Evolutionary conservation across 2,888 invertebrate genomes (phyloP).

Genomic region (Melanargia galathea): DNA sequence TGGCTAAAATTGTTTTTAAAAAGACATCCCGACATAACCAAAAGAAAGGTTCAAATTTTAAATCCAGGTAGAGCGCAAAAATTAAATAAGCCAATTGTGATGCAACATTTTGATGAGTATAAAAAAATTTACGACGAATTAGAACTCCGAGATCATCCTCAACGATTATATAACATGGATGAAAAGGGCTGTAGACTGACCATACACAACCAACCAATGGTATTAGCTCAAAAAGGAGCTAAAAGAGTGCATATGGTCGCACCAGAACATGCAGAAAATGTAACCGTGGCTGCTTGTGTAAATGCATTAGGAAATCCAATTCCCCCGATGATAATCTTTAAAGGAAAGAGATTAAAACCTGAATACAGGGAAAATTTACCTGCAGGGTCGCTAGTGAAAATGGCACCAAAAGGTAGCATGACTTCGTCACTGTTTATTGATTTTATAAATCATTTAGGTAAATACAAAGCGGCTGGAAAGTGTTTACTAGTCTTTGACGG

Average conservation of each 20-base stretch:
- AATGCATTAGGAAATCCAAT: neutral
- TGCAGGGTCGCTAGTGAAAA: neutral
- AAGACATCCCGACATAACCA: neutral
- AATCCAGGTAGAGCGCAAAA: neutral
- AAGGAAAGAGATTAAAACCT: neutral
- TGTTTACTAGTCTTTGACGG: neutral
- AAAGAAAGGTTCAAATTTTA: neutral
- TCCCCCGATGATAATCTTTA: conserved; percentile 1
- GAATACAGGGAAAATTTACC: neutral
- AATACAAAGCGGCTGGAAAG: neutral
- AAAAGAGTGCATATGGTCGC: neutral
- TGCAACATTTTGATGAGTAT: neutral
- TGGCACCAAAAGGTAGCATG: neutral
- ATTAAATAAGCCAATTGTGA: neutral
- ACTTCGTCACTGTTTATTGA: neutral
- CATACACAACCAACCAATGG: neutral
- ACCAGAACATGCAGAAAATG: neutral
- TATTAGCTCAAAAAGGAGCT: neutral
- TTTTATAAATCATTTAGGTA: neutral
- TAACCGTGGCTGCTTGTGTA: neutral
- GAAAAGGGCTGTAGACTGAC: neutral
- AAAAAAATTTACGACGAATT: neutral
- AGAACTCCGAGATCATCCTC: neutral
- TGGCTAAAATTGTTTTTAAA: neutral
- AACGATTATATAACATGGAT: neutral